Conservation (phyloP, 92 coral and sea anemone species). For the Actinernus sp. region DNA sequence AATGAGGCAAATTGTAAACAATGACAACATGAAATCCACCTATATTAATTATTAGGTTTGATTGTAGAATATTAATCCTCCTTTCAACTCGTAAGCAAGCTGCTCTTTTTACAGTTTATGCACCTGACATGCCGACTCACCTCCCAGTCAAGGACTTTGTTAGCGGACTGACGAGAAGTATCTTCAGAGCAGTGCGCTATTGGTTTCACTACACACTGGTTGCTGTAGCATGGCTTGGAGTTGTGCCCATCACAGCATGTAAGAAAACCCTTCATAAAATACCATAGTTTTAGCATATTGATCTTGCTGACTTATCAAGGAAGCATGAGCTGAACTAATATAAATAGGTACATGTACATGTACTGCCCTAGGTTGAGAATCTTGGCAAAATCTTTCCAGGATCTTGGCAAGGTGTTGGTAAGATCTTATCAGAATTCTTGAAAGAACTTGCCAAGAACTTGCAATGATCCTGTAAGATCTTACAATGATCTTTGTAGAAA, state of each 20-base stretch:
- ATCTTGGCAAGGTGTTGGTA: too few species aligned
- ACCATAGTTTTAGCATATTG: too few species aligned
- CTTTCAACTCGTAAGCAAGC: background rate
- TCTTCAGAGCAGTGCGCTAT: constrained; percentile 86
- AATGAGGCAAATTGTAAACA: too few species aligned
- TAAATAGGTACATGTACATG: background rate
- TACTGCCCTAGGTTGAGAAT: background rate
- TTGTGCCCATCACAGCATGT: constrained; percentile 99
- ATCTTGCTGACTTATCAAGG: too few species aligned
- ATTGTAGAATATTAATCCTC: too few species aligned
- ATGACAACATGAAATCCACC: too few species aligned
- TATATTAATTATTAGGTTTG: too few species aligned
- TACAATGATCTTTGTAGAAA: too few species aligned
- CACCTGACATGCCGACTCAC: constrained; percentile 96
- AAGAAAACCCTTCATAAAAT: too few species aligned
- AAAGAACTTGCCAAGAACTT: too few species aligned
- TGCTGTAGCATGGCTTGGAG: constrained; percentile 98
- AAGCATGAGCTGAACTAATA: background rate
- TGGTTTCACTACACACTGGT: constrained; percentile 98
- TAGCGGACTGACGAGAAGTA: constrained; percentile 85
- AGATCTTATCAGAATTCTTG: too few species aligned
- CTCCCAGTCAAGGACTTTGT: constrained; percentile 95
- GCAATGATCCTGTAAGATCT: too few species aligned
- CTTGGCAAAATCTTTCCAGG: background rate
- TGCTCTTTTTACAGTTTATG: constrained; percentile 63